Percentiles rank a stretch among this genome's conserved stretches.
Evolutionary conservation across 2,797 vertebrate genomes (phyloP).

Genomic region (Sylvilagus floridanus): DNA sequence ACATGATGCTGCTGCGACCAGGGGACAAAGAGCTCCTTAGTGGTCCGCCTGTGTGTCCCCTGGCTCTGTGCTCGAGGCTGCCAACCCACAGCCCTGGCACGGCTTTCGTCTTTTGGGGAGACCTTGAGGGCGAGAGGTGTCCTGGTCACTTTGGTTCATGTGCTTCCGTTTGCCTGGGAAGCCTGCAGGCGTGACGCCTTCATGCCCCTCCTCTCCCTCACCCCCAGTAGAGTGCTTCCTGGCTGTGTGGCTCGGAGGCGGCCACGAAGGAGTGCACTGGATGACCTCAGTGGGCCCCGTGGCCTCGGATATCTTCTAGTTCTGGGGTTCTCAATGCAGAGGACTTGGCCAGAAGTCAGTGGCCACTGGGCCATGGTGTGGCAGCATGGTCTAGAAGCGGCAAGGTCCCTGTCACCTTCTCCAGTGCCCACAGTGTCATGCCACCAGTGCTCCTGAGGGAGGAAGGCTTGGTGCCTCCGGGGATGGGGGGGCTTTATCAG

Average conservation of each 20-base stretch:
- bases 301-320: neutral
- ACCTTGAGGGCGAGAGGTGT: neutral
- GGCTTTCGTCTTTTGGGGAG: neutral
- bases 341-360: neutral
- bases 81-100: neutral
- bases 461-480: no score
- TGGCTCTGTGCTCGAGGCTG: neutral
- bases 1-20: neutral
- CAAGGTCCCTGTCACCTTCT: neutral
- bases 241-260: neutral
- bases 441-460: neutral
- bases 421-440: neutral
- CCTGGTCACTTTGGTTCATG: neutral
- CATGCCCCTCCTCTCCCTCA: neutral
- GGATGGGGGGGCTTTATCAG: neutral
- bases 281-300: neutral
- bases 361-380: neutral
- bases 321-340: neutral
- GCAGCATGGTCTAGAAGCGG: neutral
- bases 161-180: neutral
- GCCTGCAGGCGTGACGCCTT: neutral
- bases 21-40: neutral
- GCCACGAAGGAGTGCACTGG: neutral
- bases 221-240: neutral
- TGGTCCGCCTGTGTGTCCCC: neutral